Evolutionary conservation across 2,797 vertebrate genomes (phyloP).

Genomic region (Sorex maritimensis): DNA sequence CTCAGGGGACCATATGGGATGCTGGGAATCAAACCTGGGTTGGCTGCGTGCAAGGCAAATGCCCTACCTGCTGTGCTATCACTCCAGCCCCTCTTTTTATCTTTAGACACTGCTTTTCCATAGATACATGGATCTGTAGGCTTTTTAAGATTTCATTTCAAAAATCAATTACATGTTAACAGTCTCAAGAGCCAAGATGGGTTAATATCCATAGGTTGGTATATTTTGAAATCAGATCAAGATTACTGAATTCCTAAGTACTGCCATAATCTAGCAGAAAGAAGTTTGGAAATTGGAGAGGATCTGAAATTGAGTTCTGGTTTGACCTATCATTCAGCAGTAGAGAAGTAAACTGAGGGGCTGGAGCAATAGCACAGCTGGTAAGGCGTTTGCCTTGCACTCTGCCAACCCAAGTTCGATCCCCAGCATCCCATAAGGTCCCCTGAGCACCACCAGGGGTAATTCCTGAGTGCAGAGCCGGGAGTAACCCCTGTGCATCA

Average conservation of each 20-base stretch:
- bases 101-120: background rate
- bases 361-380: no score
- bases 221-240: slow-evolving; percentile 46
- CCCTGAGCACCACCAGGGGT: no score
- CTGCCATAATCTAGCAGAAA: slow-evolving; percentile 26
- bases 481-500: no score
- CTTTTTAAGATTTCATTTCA: slow-evolving; percentile 74
- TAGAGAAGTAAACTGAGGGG: background rate
- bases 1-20: no score
- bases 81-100: no score
- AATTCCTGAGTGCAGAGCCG: no score
- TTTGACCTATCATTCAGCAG: background rate
- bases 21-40: no score
- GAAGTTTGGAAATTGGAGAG: slow-evolving; percentile 11
- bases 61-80: no score
- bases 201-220: background rate
- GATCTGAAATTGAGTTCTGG: slow-evolving; percentile 41
- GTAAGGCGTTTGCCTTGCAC: no score
- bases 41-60: no score
- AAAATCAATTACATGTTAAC: slow-evolving; percentile 60
- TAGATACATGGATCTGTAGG: background rate
- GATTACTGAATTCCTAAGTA: slow-evolving; percentile 14
- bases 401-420: no score
- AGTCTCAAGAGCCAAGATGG: slow-evolving; percentile 39
- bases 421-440: no score